Percentiles rank a stretch among this genome's conserved stretches.
These are phyloP conservation scores for Uromys caudimaculatus DNA, from an alignment of 2,797 vertebrate genomes.

Conservation along the genomic window DNA sequence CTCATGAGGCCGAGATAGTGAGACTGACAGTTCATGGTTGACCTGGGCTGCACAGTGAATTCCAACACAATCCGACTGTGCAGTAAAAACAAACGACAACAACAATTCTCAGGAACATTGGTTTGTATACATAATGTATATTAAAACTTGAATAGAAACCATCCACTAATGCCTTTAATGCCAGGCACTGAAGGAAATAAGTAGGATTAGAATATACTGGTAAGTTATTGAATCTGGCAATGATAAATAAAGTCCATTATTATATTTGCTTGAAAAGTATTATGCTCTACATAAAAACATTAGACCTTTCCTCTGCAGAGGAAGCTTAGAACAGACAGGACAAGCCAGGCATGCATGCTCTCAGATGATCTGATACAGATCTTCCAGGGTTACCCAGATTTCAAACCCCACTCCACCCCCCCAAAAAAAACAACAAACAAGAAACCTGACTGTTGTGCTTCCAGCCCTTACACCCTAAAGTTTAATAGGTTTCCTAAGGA, in stretches of 20 bases:
- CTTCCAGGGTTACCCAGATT: not conserved
- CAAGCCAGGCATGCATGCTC: not conserved
- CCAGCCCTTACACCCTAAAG: not conserved
- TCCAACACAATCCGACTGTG: not conserved
- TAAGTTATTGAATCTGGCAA: not conserved
- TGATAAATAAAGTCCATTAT: not conserved
- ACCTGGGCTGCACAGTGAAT: not conserved
- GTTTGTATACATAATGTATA: not conserved
- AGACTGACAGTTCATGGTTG: not conserved
- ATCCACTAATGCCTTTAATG: slow-evolving; percentile 9
- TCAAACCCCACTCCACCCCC: not conserved
- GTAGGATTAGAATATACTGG: slow-evolving; percentile 9
- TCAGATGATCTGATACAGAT: slow-evolving; percentile 16
- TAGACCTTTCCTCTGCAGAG: not conserved
- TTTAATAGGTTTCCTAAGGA: not conserved
- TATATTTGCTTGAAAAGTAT: not conserved
- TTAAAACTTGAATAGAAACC: slow-evolving; percentile 5
- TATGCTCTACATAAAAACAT: not conserved
- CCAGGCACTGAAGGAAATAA: not conserved
- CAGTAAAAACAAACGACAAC: not conserved
- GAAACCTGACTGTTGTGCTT: not conserved
- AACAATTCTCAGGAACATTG: not conserved
- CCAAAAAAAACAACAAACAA: not conserved
- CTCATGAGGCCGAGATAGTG: not conserved
- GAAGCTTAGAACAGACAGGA: slow-evolving; percentile 25